A percentile compares a stretch with the other conserved stretches of the same genome.
phyloP scores from a whole-genome alignment of 2,113 vertebrate species.

The Nothobranchius furzeri region DNA sequence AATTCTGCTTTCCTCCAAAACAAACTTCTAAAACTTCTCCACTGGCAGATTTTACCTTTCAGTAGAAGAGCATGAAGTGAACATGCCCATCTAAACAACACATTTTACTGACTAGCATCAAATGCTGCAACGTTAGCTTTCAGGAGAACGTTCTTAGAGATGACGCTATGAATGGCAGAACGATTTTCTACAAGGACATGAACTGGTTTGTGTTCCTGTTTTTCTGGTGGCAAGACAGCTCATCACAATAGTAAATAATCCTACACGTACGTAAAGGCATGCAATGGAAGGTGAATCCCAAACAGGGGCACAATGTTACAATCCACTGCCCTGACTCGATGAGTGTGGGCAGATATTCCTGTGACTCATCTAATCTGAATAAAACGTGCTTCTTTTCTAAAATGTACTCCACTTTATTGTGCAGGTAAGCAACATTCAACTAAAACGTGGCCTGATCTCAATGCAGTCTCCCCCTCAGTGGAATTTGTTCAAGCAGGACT shows the following conservation, averaged over 20 bases:
- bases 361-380: slow-evolving; percentile 28
- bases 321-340: neutral
- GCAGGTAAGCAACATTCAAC: slow-evolving; percentile 2
- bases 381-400: slow-evolving; percentile 12
- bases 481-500: slow-evolving; percentile 12
- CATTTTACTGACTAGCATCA: slow-evolving; percentile 3
- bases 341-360: slow-evolving; percentile 1
- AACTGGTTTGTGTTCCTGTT: neutral
- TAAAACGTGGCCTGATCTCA: neutral
- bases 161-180: slow-evolving; percentile 26
- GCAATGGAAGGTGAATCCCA: slow-evolving; percentile 8
- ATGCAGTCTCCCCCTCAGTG: neutral
- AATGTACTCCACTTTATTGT: slow-evolving; percentile 15
- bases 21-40: neutral
- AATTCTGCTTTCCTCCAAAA: neutral
- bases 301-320: neutral
- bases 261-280: neutral
- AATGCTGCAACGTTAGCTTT: slow-evolving; percentile 21
- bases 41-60: neutral
- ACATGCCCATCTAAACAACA: slow-evolving; percentile 5
- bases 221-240: neutral
- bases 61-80: too few relatives aligned
- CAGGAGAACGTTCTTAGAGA: slow-evolving; percentile 16
- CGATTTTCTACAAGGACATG: neutral
- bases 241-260: neutral